Evolutionary conservation across 30 jellyfish, hydroid and myxozoan genomes (phyloP), one percentile per base, ranked within the genome.

Genomic region (Nemopilema nomurai): DNA sequence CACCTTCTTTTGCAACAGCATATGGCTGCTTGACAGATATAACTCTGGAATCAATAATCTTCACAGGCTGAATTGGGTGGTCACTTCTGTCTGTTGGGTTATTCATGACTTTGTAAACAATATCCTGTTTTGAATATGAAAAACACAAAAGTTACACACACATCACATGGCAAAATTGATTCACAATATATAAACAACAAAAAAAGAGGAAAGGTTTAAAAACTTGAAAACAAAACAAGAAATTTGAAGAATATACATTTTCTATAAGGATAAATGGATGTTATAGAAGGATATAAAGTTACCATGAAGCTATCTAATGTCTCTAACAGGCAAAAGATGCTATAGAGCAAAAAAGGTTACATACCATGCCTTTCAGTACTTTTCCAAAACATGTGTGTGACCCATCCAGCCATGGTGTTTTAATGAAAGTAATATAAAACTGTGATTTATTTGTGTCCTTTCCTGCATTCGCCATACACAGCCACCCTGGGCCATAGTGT

Each of bases 381-480:
- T 92, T 92, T 49, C 98, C 98, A 88, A 92, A 92, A 64, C 98
- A 92, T 20, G 92, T 96, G 72, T 92, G 98, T 1, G 63, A 1
- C 16, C 96, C 96, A 82, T 87, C 79, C 1, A 92, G 90, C 98
- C 98, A 92, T 8, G 92, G 80, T 32, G 98, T 92, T 62, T 62
- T 71, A 7, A 77, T 87, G 41, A 92, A 75, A 27, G 98, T 92
- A 52, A 92, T 87, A 80, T 86, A 92, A 72, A 92, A 92, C 90
- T 92, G 98, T 51, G 98, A 92, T 24, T 91, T 97, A 75, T 92
- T 92, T 21, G 98, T 87, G 79, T 92, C 98, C 69, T 83, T 83
- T 7, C 98, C 98, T 22, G 98, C 90, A 83, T 92, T 92, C 53
- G 98, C 98, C 98, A 92, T 92, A 74, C 98, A 92, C 29, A 86